Conservation (phyloP, 1,140 invertebrate genomes). For the Pseudachorutes palmiensis region DNA sequence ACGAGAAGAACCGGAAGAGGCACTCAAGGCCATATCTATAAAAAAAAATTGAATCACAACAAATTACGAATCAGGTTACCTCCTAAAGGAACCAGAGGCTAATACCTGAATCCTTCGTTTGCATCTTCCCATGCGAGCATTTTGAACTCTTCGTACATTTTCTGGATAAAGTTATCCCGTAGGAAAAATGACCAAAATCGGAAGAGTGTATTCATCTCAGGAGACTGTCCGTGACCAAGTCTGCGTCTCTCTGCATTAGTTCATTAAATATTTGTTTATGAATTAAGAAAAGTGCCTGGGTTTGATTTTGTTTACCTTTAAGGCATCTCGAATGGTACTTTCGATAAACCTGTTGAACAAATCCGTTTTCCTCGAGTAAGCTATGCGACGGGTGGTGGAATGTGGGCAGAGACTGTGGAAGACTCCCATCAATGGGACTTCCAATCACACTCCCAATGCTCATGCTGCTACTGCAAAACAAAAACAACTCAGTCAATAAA, state of each 20-base stretch:
- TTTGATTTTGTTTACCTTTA: no score
- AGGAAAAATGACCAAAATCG: slow-evolving; percentile 99
- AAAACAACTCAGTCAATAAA: not conserved
- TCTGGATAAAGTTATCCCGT: slow-evolving; percentile 93
- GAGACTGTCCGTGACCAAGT: slow-evolving; percentile 82
- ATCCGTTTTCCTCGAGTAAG: slow-evolving; percentile 92
- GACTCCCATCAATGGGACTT: slow-evolving; percentile 41
- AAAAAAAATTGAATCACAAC: slow-evolving; percentile 28
- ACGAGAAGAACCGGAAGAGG: slow-evolving; percentile 96
- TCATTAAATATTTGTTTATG: slow-evolving; percentile 18
- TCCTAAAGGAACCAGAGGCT: slow-evolving; percentile 3
- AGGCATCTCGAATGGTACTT: slow-evolving; percentile 88
- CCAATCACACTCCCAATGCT: slow-evolving; percentile 54
- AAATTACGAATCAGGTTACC: slow-evolving; percentile 1
- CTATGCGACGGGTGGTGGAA: slow-evolving; percentile 96
- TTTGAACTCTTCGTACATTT: slow-evolving; percentile 96
- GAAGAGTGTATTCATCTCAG: slow-evolving; percentile 95
- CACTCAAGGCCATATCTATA: slow-evolving; percentile 76
- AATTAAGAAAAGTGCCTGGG: no score
- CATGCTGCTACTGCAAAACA: slow-evolving; percentile 39
- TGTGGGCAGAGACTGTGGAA: slow-evolving; percentile 68
- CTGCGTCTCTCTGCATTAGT: slow-evolving; percentile 66
- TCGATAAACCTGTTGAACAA: slow-evolving; percentile 87
- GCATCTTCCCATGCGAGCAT: slow-evolving; percentile 86
- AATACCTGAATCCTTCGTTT: slow-evolving; percentile 73